These are phyloP conservation scores for Fukomys damarensis DNA, from an alignment of 2,113 vertebrate species.

Conservation along the genomic window DNA sequence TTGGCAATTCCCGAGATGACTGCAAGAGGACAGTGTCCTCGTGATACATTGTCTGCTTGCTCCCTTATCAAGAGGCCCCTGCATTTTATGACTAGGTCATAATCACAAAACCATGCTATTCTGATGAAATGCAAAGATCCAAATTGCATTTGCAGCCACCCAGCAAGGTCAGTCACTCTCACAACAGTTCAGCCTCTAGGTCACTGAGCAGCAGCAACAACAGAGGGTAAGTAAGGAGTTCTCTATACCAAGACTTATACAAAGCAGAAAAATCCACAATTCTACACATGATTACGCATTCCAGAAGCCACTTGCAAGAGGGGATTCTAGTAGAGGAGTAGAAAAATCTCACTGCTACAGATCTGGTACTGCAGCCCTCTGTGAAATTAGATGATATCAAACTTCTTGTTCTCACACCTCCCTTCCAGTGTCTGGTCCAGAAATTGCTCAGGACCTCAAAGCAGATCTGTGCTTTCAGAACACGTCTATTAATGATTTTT, in stretches of 20 bases:
- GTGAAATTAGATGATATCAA: not conserved
- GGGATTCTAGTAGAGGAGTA: not conserved
- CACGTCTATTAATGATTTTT: not conserved
- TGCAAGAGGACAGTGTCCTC: not conserved
- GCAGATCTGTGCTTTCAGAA: not conserved
- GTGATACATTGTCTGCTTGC: not conserved
- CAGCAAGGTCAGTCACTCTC: not conserved
- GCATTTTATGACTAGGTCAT: not conserved
- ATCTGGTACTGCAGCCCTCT: no score
- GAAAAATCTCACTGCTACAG: not conserved
- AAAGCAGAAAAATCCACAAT: not conserved
- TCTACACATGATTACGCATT: not conserved
- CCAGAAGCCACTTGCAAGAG: not conserved
- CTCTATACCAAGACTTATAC: not conserved
- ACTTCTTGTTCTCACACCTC: not conserved
- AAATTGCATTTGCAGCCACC: not conserved
- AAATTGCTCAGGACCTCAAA: not conserved
- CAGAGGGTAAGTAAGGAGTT: not conserved
- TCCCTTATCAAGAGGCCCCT: not conserved
- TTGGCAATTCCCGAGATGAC: not conserved
- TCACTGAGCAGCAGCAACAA: not conserved
- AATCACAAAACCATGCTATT: not conserved
- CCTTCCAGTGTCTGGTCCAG: not conserved
- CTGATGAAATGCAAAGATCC: not conserved
- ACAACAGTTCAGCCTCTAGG: not conserved